Evolutionary conservation across 2,113 vertebrate species (phyloP).

Genomic region (Corvus cornix): DNA sequence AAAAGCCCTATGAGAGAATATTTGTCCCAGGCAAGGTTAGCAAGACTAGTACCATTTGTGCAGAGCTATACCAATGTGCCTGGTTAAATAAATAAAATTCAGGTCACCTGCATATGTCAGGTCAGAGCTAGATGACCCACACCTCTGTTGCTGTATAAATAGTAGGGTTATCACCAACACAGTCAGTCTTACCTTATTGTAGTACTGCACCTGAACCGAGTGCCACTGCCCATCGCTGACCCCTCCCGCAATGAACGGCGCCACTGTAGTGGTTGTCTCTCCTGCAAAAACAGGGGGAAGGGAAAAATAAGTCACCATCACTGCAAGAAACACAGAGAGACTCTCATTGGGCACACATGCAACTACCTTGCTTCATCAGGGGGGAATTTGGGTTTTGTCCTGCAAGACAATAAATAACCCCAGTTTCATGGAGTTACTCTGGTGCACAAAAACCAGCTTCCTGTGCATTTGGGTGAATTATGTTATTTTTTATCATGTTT

Average conservation of each 20-base stretch:
- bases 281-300: slow-evolving; percentile 68
- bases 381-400: neutral
- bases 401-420: neutral
- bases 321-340: neutral
- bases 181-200: slow-evolving; percentile 88
- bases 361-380: neutral
- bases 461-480: neutral
- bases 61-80: neutral
- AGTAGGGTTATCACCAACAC: neutral
- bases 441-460: neutral
- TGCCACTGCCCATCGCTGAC: slow-evolving; percentile 97
- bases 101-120: neutral
- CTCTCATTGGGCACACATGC: neutral
- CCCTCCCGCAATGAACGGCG: slow-evolving; percentile 83
- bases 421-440: neutral
- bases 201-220: slow-evolving; percentile 92
- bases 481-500: neutral
- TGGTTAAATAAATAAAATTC: neutral
- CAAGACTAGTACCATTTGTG: neutral
- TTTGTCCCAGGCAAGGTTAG: neutral
- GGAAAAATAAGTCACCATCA: neutral
- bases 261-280: slow-evolving; percentile 88
- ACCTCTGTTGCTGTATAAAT: neutral
- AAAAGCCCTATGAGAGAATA: neutral
- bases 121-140: neutral